Percentiles rank a stretch among this genome's conserved stretches.
Evolutionary conservation across 1,140 invertebrate species (phyloP).

Genomic region (Phthorimaea operculella): DNA sequence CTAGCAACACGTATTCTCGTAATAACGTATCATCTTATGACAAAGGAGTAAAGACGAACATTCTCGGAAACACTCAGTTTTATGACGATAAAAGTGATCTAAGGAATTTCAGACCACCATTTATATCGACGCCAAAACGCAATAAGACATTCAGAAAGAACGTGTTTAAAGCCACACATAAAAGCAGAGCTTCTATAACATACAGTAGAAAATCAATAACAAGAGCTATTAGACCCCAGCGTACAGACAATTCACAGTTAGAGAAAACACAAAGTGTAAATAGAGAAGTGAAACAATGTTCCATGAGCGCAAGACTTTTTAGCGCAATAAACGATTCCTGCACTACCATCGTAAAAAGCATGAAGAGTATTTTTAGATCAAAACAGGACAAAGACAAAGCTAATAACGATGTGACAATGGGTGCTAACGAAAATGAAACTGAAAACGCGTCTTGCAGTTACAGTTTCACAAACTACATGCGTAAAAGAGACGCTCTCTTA

Average conservation of each 20-base stretch:
- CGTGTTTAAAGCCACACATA: neutral
- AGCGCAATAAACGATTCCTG: constrained; percentile 46
- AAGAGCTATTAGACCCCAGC: constrained; percentile 12
- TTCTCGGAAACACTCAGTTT: neutral
- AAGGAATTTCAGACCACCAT: constrained; percentile 26
- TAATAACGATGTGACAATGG: neutral
- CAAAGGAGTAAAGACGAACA: neutral
- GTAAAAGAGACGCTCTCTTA: constrained; percentile 29
- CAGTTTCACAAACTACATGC: constrained; percentile 49
- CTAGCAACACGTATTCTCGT: too few species aligned
- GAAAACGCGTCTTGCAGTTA: constrained; percentile 20
- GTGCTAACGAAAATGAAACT: neutral
- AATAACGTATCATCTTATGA: neutral
- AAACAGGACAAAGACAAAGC: constrained; percentile 13
- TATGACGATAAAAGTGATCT: constrained; percentile 4
- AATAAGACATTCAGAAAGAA: constrained; percentile 1
- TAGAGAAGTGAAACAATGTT: constrained; percentile 20
- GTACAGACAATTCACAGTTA: constrained; percentile 4
- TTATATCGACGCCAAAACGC: constrained; percentile 34
- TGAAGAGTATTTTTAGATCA: constrained; percentile 40
- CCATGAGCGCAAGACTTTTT: constrained; percentile 35
- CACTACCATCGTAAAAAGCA: constrained; percentile 36
- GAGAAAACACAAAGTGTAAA: neutral
- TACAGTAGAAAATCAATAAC: constrained; percentile 7
- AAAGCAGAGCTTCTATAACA: neutral